These are phyloP conservation scores for Ptychoptera albimana DNA, from an alignment of 2,888 invertebrate genomes.

Conservation along the genomic window DNA sequence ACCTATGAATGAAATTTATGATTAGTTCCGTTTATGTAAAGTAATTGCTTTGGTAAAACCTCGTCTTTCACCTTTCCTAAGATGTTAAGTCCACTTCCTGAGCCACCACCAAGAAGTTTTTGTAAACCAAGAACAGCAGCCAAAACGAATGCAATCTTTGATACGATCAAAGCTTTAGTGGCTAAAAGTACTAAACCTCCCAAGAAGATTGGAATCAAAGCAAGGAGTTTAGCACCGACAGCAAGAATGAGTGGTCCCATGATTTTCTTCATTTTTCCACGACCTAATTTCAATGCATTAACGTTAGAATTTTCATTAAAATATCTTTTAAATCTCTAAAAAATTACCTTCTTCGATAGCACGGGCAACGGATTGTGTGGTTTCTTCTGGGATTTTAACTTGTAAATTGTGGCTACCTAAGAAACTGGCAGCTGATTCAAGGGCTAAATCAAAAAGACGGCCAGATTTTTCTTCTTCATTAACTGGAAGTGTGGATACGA, in stretches of 20 bases:
- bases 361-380: constrained; percentile 45
- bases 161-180: constrained; percentile 59
- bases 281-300: constrained; percentile 33
- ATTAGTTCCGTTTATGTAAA: too few species aligned
- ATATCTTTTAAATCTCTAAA: background rate
- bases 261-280: constrained; percentile 62
- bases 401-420: constrained; percentile 46
- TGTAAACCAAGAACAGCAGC: constrained; percentile 55
- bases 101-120: constrained; percentile 43
- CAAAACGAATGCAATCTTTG: constrained; percentile 60
- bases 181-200: constrained; percentile 57
- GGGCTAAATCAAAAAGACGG: constrained; percentile 37
- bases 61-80: constrained; percentile 20
- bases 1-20: constrained; percentile 3
- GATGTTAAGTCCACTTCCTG: constrained; percentile 10
- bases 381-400: constrained; percentile 51
- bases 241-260: constrained; percentile 50
- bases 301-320: background rate
- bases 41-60: constrained; percentile 12
- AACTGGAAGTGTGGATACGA: constrained; percentile 35
- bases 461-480: constrained; percentile 35
- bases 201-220: constrained; percentile 50
- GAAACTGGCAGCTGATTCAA: constrained; percentile 39
- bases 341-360: constrained; percentile 59
- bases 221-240: constrained; percentile 53